A percentile compares a stretch with the other conserved stretches of the same genome.
phyloP scores from a whole-genome alignment of 2,113 vertebrate genomes.

The Hippocampus guttulatus region DNA sequence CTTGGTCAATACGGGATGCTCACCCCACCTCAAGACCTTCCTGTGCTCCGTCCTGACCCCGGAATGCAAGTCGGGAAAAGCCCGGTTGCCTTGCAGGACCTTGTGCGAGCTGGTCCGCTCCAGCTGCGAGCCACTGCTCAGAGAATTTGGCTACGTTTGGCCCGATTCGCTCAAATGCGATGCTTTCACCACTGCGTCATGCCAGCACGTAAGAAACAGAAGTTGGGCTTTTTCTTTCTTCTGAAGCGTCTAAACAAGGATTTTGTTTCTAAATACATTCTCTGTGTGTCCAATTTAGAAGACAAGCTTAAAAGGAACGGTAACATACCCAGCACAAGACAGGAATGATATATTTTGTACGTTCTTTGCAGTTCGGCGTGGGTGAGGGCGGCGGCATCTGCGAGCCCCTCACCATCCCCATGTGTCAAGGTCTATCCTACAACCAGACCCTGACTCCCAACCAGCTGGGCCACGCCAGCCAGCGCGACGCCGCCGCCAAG shows the following conservation, averaged over 20 bases:
- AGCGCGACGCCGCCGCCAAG: slow-evolving; percentile 44
- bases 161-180: slow-evolving; percentile 78
- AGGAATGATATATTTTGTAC: neutral
- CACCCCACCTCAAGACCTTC: slow-evolving; percentile 79
- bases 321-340: too few relatives aligned
- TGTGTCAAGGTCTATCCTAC: slow-evolving; percentile 59
- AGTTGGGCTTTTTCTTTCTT: too few relatives aligned
- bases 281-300: too few relatives aligned
- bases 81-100: slow-evolving; percentile 77
- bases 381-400: slow-evolving; percentile 43
- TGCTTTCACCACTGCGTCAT: slow-evolving; percentile 62
- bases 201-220: slow-evolving; percentile 39
- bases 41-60: slow-evolving; percentile 83
- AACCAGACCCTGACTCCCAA: slow-evolving; percentile 57
- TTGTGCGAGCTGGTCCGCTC: slow-evolving; percentile 80
- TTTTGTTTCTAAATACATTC: too few relatives aligned
- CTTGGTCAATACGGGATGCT: slow-evolving; percentile 76
- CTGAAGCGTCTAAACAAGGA: too few relatives aligned
- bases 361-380: slow-evolving; percentile 43
- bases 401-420: slow-evolving; percentile 56
- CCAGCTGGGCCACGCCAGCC: slow-evolving; percentile 54
- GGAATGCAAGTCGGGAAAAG: slow-evolving; percentile 78
- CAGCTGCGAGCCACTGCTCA: slow-evolving; percentile 82
- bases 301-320: too few relatives aligned
- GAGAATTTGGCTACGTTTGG: slow-evolving; percentile 78